These are phyloP conservation scores for Sebastes goodei DNA, from an alignment of 2,797 vertebrate genomes.

Conservation along the genomic window DNA sequence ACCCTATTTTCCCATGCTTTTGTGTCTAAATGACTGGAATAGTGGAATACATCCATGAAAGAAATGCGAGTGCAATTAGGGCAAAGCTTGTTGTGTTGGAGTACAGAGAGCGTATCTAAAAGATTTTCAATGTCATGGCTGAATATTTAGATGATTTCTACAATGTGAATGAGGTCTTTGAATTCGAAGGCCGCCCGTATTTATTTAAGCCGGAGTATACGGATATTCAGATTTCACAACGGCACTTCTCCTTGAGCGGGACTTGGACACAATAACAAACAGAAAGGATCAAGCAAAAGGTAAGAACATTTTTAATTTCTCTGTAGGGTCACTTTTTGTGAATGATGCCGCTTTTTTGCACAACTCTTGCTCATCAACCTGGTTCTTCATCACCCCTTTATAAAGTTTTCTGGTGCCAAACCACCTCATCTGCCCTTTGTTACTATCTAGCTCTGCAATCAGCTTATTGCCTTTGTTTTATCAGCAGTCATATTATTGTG, in stretches of 20 bases:
- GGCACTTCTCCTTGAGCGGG: neutral
- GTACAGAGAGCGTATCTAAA: too few species aligned
- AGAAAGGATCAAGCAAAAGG: neutral
- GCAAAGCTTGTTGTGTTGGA: too few species aligned
- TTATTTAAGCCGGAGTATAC: neutral
- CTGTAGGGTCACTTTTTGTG: neutral
- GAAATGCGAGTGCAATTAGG: rapidly evolving
- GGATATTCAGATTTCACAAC: neutral
- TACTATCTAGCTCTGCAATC: neutral
- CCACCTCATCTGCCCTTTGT: neutral
- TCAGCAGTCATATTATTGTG: neutral
- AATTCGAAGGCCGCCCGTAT: neutral
- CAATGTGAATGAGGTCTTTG: rapidly evolving
- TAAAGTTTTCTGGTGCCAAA: neutral
- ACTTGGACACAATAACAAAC: neutral
- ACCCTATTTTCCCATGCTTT: too few species aligned
- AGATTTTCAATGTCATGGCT: neutral
- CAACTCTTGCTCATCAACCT: neutral
- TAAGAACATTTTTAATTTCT: neutral
- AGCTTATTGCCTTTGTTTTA: slow-evolving; percentile 5
- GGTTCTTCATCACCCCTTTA: neutral
- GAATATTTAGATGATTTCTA: neutral
- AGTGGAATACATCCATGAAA: too few species aligned
- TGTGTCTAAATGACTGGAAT: too few species aligned
- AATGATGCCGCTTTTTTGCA: neutral